phyloP scores from a whole-genome alignment of 2,888 invertebrate genomes.

The Aporophyla nigra region DNA sequence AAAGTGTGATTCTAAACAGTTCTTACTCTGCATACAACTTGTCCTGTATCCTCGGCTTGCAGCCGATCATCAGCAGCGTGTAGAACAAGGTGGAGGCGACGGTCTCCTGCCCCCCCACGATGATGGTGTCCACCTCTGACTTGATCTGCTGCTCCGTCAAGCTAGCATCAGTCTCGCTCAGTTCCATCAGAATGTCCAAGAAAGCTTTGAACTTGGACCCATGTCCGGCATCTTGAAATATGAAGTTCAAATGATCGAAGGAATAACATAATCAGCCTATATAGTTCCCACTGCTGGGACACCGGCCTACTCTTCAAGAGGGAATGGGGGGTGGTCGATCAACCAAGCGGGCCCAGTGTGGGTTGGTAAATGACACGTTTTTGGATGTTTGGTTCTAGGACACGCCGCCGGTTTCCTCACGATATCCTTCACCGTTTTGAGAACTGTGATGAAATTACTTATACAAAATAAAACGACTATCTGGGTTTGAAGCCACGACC shows the following conservation, averaged over 20 bases:
- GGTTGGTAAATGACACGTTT: too few species aligned
- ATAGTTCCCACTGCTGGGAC: too few species aligned
- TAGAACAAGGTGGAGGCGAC: constrained; percentile 83
- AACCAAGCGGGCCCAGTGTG: too few species aligned
- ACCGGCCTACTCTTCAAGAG: too few species aligned
- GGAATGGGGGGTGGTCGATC: too few species aligned
- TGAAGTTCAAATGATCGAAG: background rate
- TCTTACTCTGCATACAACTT: constrained; percentile 82
- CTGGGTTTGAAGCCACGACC: too few species aligned
- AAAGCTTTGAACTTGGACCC: constrained; percentile 83
- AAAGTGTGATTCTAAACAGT: background rate
- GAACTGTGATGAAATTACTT: too few species aligned
- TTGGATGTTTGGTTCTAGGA: too few species aligned
- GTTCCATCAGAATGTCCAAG: constrained; percentile 89
- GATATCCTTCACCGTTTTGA: too few species aligned
- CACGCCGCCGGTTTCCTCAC: too few species aligned
- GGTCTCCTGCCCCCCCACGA: constrained; percentile 90
- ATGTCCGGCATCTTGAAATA: background rate
- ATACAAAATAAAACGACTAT: too few species aligned
- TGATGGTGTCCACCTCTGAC: constrained; percentile 91
- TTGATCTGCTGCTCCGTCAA: constrained; percentile 88
- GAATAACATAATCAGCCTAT: too few species aligned
- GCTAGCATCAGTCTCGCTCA: constrained; percentile 80
- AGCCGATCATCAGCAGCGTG: constrained; percentile 82
- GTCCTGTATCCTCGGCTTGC: constrained; percentile 79